These are phyloP conservation scores for Dinomys branickii DNA, from an alignment of 2,113 vertebrate species.

Conservation along the genomic window DNA sequence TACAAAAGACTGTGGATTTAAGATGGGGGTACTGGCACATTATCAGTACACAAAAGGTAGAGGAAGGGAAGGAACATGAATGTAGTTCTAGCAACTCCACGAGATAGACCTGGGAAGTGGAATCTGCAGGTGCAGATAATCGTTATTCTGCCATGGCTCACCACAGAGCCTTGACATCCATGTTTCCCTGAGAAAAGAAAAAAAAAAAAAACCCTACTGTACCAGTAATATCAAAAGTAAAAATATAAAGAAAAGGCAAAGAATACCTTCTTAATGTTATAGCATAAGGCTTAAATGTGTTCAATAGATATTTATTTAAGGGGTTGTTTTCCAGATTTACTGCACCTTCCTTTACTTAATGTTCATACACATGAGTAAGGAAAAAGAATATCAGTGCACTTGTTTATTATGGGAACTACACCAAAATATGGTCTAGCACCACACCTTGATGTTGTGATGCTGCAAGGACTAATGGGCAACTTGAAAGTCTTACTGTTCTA, in stretches of 20 bases:
- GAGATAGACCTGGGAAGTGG: not conserved
- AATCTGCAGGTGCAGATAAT: not conserved
- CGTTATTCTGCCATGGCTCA: not conserved
- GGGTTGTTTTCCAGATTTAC: not conserved
- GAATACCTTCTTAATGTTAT: not conserved
- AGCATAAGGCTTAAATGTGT: not conserved
- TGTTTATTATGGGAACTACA: not conserved
- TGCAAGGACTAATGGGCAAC: not conserved
- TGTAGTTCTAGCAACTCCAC: not conserved
- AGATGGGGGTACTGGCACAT: not conserved
- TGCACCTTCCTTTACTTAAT: not conserved
- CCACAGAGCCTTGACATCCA: not conserved
- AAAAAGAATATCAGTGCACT: not conserved
- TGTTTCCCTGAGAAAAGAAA: not conserved
- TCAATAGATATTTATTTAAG: not conserved
- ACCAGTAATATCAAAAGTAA: not conserved
- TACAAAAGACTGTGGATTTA: constrained; percentile 1
- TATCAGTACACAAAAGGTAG: not conserved
- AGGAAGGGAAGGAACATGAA: not conserved
- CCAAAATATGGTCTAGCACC: not conserved
- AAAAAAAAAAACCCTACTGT: not conserved
- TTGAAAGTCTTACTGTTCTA: not conserved
- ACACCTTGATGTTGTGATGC: not conserved
- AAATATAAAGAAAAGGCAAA: not conserved
- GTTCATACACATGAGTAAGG: not conserved